Base-by-base conservation (phyloP, 1,140 invertebrate genomes). In the Dolichoris vasculosae region DNA sequence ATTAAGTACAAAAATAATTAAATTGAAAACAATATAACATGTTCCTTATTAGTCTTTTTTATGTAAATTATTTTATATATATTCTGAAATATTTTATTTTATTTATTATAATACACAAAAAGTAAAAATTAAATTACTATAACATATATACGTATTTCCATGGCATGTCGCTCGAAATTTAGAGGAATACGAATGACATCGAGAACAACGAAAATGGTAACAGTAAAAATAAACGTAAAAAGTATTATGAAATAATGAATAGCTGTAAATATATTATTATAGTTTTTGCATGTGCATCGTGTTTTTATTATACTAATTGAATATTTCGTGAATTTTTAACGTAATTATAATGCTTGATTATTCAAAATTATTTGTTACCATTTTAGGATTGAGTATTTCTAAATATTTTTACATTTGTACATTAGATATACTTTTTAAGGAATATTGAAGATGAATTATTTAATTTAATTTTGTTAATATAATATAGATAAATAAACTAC, bases 131-230 rank as follows among this genome's bases (percentile, higher is more conserved):
- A 59, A 23, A 40, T 79, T 75, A 75, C 30, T 85, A 79, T 87
- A 79, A 87, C n/a, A n/a, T n/a, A n/a, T n/a, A n/a, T 85, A 75
- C 81, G 30, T 63, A 77, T 89, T 89, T 89, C 88, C 88, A 89
- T 90, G 86, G 88, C 89, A 90, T 89, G 89, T 87, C 88, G 87
- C 87, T 88, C 87, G 85, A 89, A 86, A 83, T 89, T 88, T 90
- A 90, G 89, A 90, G 89, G 89, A 90, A 89, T 89, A 89, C 89
- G 86, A 89, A 89, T 89, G 89, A 91, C 88, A 89, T 87, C 89
- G 90, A 90, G 90, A 89, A 87, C 88, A 90, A 89, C 89, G 90
- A 89, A 86, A 89, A 91, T 89, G 90, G 90, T 91, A 91, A 91
- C 89, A 88, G 88, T n/a, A n/a, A 88, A 89, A 88, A 89, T 89